phyloP scores from a whole-genome alignment of 2,888 invertebrate genomes.

The Thecocarcelia acutangulata region DNA sequence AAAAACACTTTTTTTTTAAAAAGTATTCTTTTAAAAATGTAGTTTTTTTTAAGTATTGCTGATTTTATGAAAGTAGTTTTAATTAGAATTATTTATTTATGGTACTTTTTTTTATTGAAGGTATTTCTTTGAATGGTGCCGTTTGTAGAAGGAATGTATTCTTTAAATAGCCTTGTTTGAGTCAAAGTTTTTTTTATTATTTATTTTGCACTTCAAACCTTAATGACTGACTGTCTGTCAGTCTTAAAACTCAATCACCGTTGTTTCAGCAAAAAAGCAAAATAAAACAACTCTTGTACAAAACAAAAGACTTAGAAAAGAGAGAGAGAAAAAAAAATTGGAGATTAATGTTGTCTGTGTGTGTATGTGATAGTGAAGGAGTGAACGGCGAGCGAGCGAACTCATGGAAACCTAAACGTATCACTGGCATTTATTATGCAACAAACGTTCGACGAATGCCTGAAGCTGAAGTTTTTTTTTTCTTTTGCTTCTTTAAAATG shows the following conservation, averaged over 20 bases:
- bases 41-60: too few relatives aligned
- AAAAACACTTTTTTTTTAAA: background rate
- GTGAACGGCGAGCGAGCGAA: too few relatives aligned
- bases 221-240: slow-evolving; percentile 40
- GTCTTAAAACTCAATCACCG: slow-evolving; percentile 52
- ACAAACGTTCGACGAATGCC: slow-evolving; percentile 74
- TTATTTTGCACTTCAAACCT: background rate
- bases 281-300: background rate
- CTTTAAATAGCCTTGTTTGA: too few relatives aligned
- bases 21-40: background rate
- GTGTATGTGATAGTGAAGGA: too few relatives aligned
- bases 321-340: slow-evolving; percentile 18
- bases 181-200: too few relatives aligned
- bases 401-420: slow-evolving; percentile 53
- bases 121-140: too few relatives aligned
- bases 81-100: too few relatives aligned
- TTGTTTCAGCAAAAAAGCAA: slow-evolving; percentile 27
- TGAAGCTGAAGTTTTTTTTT: slow-evolving; percentile 72
- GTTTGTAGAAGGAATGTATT: too few relatives aligned
- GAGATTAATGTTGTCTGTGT: slow-evolving; percentile 2
- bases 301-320: background rate
- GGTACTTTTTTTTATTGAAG: too few relatives aligned
- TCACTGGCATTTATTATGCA: slow-evolving; percentile 80
- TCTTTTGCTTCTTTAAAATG: background rate
- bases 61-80: too few relatives aligned